Conservation (phyloP, 2,113 vertebrate genomes). For the Gopherus evgoodei region DNA sequence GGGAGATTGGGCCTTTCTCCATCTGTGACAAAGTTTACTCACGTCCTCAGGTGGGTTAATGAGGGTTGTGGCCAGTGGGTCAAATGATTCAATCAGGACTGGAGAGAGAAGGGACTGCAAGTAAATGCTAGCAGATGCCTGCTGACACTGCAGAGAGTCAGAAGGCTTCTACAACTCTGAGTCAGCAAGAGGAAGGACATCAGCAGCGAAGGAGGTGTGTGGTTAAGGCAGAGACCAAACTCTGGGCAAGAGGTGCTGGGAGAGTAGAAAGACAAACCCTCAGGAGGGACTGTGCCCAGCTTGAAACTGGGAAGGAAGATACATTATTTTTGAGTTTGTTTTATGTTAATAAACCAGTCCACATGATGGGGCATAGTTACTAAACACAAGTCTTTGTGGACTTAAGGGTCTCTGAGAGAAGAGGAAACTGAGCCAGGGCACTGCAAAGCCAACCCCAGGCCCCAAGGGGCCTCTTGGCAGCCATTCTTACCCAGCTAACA, state of each 20-base stretch:
- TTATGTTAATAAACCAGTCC: not conserved
- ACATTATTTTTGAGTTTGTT: not conserved
- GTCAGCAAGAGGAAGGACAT: not conserved
- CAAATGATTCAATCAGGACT: not conserved
- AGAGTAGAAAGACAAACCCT: not conserved
- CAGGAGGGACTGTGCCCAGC: not conserved
- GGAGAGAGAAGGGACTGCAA: not conserved
- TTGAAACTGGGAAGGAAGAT: not conserved
- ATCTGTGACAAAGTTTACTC: not conserved
- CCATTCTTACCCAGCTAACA: not conserved
- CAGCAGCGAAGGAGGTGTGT: not conserved
- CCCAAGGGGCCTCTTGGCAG: not conserved
- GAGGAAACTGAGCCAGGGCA: not conserved
- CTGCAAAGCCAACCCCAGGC: not conserved
- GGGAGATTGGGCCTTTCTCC: not conserved
- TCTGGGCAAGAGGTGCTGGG: not conserved
- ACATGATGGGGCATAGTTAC: not conserved
- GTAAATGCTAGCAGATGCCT: not conserved
- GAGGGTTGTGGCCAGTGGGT: not conserved
- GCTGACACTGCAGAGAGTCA: not conserved
- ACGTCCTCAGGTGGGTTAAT: not conserved
- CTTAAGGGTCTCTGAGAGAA: not conserved
- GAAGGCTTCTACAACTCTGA: not conserved
- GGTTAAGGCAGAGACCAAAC: not conserved
- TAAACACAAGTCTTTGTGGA: not conserved